Base-by-base conservation (phyloP, 1,140 invertebrate species). In the Ericerus pela region DNA sequence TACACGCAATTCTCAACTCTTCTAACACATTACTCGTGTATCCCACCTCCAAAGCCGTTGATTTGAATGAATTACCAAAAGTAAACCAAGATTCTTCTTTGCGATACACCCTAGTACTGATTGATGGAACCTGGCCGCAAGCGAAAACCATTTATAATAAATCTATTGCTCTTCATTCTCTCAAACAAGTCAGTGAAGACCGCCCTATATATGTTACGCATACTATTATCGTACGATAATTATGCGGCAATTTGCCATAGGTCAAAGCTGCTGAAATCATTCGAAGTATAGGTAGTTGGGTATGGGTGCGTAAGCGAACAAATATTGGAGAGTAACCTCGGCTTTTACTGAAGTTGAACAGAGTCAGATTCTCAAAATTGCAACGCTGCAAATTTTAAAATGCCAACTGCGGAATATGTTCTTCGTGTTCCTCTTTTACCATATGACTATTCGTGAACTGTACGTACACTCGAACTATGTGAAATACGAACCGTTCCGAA, bases 61-160 rank as follows among this genome's bases (percentile, higher is more conserved):
- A 82, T 63, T 72, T 84, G 56, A 67, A 64, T 58, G 66, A 74
- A 24, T 51, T 77, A 11, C 60, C 67, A 11, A 61, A 58, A 12
- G 56, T 76, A 11, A 59, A 66, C 5, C 57, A 58, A 11, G 43
- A 55, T 24, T 11, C 12, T 30, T 20, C 56, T 26, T 31, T 47
- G 4, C 63, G 71, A 11, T 90, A 87, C 63, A 93, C 88, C 69
- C 71, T 95, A 33, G 72, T 96, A 37, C 69, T 96, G 51, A 77
- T 96, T 60, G 90, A 96, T 77, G 90, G 90, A 27, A 96, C 90
- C 29, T 96, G 90, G 90, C 81, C 85, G 16, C 90, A 96, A 74
- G 88, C 91, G 11, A 91, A 89, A 72, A 81, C 81, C 14, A 87
- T 88, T 56, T 87, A 83, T 70, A 77, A 82, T 33, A 78, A 80